Evolutionary conservation across 2,797 vertebrate species (phyloP).

Genomic region (Darevskia nairensis): DNA sequence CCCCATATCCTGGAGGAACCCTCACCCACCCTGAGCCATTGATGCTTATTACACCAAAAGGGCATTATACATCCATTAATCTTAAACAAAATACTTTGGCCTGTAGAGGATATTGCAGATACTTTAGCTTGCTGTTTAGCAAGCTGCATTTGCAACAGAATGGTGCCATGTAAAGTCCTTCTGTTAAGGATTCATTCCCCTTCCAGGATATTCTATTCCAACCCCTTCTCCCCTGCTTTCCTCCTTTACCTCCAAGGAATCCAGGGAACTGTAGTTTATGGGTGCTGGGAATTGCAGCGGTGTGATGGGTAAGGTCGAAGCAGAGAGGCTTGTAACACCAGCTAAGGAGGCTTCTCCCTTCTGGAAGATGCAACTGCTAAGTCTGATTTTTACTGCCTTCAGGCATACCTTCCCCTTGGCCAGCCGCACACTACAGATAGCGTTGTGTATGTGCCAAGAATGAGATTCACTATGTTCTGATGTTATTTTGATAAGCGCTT

Average conservation of each 20-base stretch:
- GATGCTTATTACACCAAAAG: not conserved
- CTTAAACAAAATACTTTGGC: not conserved
- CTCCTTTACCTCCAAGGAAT: too few species aligned
- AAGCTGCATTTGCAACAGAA: not conserved
- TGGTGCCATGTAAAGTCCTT: not conserved
- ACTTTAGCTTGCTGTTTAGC: not conserved
- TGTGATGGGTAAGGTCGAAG: too few species aligned
- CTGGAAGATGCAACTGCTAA: not conserved
- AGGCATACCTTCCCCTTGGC: not conserved
- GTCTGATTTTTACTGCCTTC: not conserved
- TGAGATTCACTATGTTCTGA: too few species aligned
- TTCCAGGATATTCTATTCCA: not conserved
- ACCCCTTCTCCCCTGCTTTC: too few species aligned
- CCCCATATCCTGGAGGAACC: not conserved
- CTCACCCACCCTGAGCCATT: too few species aligned
- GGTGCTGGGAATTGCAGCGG: too few species aligned
- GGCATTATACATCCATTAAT: not conserved
- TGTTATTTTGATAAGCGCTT: not conserved
- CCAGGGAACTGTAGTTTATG: too few species aligned
- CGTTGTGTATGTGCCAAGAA: too few species aligned
- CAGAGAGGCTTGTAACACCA: too few species aligned
- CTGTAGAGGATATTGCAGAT: not conserved
- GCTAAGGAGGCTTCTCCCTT: too few species aligned
- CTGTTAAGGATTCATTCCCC: not conserved
- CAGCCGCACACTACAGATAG: not conserved